Evolutionary conservation across 2,888 invertebrate genomes (phyloP), one percentile per base, ranked within the genome.

Genomic region (Neuroscelio doddi): DNA sequence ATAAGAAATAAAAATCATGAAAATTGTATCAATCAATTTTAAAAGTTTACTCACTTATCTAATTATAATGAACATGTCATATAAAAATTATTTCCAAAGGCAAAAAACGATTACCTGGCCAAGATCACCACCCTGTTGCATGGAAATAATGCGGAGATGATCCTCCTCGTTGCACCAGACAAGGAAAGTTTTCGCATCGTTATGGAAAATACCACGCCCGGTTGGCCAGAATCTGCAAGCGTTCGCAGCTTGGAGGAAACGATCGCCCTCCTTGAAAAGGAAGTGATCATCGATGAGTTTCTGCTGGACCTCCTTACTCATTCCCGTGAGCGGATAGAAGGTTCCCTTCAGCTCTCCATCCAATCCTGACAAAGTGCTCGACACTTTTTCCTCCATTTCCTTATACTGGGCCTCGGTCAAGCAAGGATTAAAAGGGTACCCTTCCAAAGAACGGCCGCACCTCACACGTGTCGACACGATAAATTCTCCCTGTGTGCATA

Each of bases 81-180:
- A 21, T 5, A 34, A 34, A 12, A 34, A 12, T 10, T 3, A 30
- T 36, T 36, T 12, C 1, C 2, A 36, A 36, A 14, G 17, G 12
- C 14, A 21, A 32, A 5, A 45, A 44, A 32, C 38, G 16, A 26
- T 58, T 58, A 86, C 86, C 83, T 86, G 85, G 80, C 93, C 93
- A 82, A 96, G 89, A 87, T 97, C 95, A 80, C 96, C 96, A 73
- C 96, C 97, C 92, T 93, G 94, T 87, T 97, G 96, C 97, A 98
- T 98, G 84, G 97, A 97, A 87, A 98, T 98, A 82, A 98, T 92
- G 79, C 98, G 93, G 83, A 97, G 91, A 86, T 98, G 98, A 89
- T 98, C 98, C 87, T 98, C 98, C 86, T 98, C 97, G 85, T 97
- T 98, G 89, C 94, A 93, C 97, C 98, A 98, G 73, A 98, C 94